Evolutionary conservation across 2,113 vertebrate genomes (phyloP).

Genomic region (Pituophis catenifer): DNA sequence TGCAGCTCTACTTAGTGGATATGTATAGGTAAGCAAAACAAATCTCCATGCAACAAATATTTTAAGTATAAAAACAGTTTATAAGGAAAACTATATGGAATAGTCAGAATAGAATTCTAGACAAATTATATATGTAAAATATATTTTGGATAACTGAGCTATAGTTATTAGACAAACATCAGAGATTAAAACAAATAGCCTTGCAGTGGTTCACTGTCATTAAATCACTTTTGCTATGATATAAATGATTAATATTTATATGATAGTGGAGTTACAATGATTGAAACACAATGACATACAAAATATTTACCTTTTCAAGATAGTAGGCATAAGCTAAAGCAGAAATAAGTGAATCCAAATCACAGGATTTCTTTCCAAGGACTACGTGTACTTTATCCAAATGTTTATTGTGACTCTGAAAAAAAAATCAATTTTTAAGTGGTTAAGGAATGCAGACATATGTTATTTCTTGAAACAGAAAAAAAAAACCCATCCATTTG

Average conservation of each 20-base stretch:
- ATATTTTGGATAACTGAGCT: background rate
- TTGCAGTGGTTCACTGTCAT: background rate
- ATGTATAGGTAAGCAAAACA: background rate
- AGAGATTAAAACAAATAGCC: background rate
- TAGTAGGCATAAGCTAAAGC: conserved; percentile 85
- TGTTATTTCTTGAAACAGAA: background rate
- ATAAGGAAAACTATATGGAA: background rate
- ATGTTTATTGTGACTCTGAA: conserved; percentile 75
- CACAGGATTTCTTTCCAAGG: conserved; percentile 82
- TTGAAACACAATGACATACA: background rate
- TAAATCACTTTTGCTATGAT: background rate
- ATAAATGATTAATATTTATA: background rate
- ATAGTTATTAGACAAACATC: background rate
- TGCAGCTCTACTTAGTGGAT: background rate
- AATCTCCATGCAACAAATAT: background rate
- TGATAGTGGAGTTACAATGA: background rate
- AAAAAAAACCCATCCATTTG: accelerated
- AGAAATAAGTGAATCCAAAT: conserved; percentile 87
- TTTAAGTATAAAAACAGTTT: background rate
- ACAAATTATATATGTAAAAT: background rate
- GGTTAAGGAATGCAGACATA: background rate
- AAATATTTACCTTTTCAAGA: conserved; percentile 81
- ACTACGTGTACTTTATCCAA: conserved; percentile 81
- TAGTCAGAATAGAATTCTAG: background rate
- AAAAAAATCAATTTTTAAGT: conserved; percentile 48